These are phyloP conservation scores for Ascaphus truei DNA, from an alignment of 2,113 vertebrate genomes.

Conservation along the genomic window DNA sequence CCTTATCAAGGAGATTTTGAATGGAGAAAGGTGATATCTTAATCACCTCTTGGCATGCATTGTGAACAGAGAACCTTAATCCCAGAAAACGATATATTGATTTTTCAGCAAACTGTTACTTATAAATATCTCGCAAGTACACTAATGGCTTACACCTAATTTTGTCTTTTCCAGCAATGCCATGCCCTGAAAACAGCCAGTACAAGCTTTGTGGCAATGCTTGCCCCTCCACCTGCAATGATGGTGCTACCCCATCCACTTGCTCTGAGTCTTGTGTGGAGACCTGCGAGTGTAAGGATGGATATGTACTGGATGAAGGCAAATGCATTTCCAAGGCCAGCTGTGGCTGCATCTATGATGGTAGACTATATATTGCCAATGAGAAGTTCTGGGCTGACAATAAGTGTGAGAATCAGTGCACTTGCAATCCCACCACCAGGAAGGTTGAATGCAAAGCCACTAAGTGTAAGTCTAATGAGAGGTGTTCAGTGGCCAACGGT, in stretches of 20 bases:
- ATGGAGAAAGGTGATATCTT: too few relatives aligned
- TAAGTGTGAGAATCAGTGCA: constrained; percentile 46
- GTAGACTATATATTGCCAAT: constrained; percentile 49
- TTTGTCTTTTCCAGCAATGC: neutral
- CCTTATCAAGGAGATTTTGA: too few relatives aligned
- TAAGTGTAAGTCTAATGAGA: constrained; percentile 41
- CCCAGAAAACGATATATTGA: too few relatives aligned
- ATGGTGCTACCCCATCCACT: constrained; percentile 43
- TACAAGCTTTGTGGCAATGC: constrained; percentile 61
- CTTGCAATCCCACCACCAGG: constrained; percentile 43
- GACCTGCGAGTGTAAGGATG: constrained; percentile 59
- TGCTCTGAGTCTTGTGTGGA: constrained; percentile 58
- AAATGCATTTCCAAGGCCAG: constrained; percentile 47
- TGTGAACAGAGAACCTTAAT: too few relatives aligned
- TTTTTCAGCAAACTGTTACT: too few relatives aligned
- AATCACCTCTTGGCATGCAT: too few relatives aligned
- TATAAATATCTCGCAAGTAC: too few relatives aligned
- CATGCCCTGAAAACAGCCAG: constrained; percentile 61
- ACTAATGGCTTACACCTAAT: neutral
- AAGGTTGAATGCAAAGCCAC: constrained; percentile 45
- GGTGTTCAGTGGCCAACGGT: constrained; percentile 57
- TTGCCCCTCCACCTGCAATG: constrained; percentile 61
- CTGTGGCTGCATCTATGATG: constrained; percentile 61
- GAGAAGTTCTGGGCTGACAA: constrained; percentile 59
- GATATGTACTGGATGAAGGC: constrained; percentile 52